Percentiles rank a stretch among this genome's conserved stretches.
These are phyloP conservation scores for Macrotis lagotis DNA, from an alignment of 2,113 vertebrate species.

Conservation along the genomic window DNA sequence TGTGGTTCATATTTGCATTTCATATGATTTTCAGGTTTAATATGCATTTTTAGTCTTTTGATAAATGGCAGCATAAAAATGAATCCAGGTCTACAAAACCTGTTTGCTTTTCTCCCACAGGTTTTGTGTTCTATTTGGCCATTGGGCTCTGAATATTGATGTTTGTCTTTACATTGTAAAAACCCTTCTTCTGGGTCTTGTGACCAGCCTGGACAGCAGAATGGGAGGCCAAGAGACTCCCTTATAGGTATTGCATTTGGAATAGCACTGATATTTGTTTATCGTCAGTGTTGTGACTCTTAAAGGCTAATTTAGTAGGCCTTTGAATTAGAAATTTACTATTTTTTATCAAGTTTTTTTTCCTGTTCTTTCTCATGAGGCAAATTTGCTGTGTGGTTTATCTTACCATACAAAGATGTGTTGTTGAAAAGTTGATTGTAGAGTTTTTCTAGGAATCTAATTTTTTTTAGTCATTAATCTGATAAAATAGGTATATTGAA, in stretches of 20 bases:
- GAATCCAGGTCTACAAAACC: slow-evolving; percentile 39
- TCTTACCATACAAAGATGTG: neutral
- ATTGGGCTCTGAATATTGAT: slow-evolving; percentile 16
- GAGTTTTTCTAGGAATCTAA: neutral
- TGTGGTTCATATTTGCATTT: slow-evolving; percentile 53
- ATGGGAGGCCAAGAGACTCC: neutral
- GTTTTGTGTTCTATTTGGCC: slow-evolving; percentile 45
- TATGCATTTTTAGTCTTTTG: slow-evolving; percentile 48
- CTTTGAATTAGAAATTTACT: slow-evolving; percentile 37
- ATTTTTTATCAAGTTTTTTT: neutral
- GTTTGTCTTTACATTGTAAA: slow-evolving; percentile 46
- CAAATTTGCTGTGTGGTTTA: neutral
- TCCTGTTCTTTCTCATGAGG: neutral
- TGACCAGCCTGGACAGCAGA: slow-evolving; percentile 33
- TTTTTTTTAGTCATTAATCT: neutral
- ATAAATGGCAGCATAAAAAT: slow-evolving; percentile 32
- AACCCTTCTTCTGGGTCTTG: neutral
- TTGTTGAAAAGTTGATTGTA: neutral
- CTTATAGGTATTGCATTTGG: neutral
- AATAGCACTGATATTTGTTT: neutral
- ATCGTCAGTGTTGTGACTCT: slow-evolving; percentile 27
- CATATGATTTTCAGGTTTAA: slow-evolving; percentile 43
- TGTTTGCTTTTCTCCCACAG: slow-evolving; percentile 14
- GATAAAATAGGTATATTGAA: neutral
- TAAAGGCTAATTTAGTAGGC: slow-evolving; percentile 32